phyloP scores from a whole-genome alignment of 1,140 invertebrate genomes.

The Bombus affinis region DNA sequence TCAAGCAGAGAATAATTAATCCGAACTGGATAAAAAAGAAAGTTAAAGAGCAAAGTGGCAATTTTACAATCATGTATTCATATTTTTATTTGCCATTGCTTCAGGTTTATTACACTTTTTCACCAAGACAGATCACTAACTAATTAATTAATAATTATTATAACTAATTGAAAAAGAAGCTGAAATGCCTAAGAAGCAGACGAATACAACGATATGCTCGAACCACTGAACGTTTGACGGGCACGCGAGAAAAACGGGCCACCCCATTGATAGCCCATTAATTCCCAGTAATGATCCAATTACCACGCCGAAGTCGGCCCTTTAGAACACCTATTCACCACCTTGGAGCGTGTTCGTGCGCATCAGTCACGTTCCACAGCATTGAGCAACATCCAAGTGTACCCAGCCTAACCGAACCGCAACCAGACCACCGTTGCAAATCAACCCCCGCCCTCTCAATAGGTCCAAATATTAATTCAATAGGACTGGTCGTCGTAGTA shows the following conservation, averaged over 20 bases:
- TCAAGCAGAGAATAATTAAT: neutral
- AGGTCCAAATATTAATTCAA: slow-evolving; percentile 54
- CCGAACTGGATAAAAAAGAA: too few relatives aligned
- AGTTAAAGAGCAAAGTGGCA: too few relatives aligned
- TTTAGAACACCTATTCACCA: slow-evolving; percentile 14
- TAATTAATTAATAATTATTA: too few relatives aligned
- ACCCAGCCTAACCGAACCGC: slow-evolving; percentile 17
- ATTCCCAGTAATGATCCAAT: slow-evolving; percentile 2
- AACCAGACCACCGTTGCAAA: slow-evolving; percentile 28
- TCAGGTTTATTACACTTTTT: too few relatives aligned
- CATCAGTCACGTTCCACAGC: slow-evolving; percentile 28
- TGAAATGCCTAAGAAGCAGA: neutral
- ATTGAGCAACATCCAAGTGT: slow-evolving; percentile 18
- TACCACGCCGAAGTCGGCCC: neutral
- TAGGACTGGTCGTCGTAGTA: slow-evolving; percentile 54
- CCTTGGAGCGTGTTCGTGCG: neutral
- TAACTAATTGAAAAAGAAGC: neutral
- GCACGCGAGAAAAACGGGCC: too few relatives aligned
- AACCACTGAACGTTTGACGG: neutral
- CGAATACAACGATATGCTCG: neutral
- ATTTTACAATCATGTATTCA: too few relatives aligned
- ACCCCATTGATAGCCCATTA: neutral
- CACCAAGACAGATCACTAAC: too few relatives aligned
- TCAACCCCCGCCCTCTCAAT: neutral
- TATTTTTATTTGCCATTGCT: too few relatives aligned